These are phyloP conservation scores for Cheilosia impressa DNA, from an alignment of 2,888 invertebrate species.

Conservation along the genomic window DNA sequence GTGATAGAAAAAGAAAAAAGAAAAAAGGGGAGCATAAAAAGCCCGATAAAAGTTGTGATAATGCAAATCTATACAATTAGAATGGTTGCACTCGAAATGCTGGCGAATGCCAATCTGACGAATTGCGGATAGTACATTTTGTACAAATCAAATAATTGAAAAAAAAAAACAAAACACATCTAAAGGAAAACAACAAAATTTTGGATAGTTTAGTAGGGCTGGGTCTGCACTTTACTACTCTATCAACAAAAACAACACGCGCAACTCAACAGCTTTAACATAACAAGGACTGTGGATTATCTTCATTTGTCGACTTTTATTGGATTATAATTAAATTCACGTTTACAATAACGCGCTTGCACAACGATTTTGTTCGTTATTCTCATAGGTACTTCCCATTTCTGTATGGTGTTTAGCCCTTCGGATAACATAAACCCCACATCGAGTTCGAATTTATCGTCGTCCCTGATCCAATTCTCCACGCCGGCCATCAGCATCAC, in stretches of 20 bases:
- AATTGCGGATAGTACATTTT: constrained; percentile 55
- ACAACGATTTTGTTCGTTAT: constrained; percentile 38
- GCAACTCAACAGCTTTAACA: constrained; percentile 34
- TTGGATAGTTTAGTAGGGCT: constrained; percentile 39
- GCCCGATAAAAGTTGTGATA: constrained; percentile 46
- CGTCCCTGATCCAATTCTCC: constrained; percentile 37
- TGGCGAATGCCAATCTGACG: constrained; percentile 45
- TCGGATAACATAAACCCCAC: constrained; percentile 16
- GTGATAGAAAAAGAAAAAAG: constrained; percentile 7
- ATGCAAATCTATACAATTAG: constrained; percentile 36
- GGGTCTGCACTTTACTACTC: constrained; percentile 16
- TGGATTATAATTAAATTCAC: constrained; percentile 70
- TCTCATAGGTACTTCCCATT: neutral
- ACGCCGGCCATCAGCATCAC: neutral
- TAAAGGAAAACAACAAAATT: constrained; percentile 27
- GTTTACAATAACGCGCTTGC: constrained; percentile 31
- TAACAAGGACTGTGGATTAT: constrained; percentile 61
- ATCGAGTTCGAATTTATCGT: constrained; percentile 1
- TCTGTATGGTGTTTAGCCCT: neutral
- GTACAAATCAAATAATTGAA: neutral
- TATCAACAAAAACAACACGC: constrained; percentile 17
- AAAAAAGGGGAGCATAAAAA: neutral
- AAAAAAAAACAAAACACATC: constrained; percentile 1
- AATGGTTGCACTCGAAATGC: constrained; percentile 46
- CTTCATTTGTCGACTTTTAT: constrained; percentile 55